phyloP scores from a whole-genome alignment of 2,888 invertebrate genomes.

The Pristionchus mayeri region DNA sequence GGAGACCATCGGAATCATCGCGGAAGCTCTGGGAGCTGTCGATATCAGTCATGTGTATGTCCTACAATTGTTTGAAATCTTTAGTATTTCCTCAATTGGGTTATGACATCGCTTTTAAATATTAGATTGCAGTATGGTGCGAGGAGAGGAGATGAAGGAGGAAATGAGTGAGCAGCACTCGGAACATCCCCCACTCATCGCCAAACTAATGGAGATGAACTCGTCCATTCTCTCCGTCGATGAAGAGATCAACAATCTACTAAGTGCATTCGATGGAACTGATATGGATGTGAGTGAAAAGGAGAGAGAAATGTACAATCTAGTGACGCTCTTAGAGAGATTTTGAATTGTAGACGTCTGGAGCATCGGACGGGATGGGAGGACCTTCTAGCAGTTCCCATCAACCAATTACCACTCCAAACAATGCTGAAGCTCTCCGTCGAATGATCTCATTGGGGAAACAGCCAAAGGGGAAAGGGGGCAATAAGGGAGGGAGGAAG shows the following conservation, averaged over 20 bases:
- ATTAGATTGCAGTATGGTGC: conserved; percentile 12
- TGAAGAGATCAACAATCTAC: conserved; percentile 34
- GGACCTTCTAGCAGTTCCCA: conserved; percentile 39
- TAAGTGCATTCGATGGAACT: conserved; percentile 44
- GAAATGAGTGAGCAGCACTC: neutral
- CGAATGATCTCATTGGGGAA: conserved; percentile 74
- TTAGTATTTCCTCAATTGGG: no score
- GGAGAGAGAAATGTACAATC: no score
- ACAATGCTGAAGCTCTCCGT: conserved; percentile 47
- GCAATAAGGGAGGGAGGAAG: conserved; percentile 32
- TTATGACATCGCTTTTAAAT: no score
- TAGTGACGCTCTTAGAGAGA: neutral
- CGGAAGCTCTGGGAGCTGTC: conserved; percentile 10
- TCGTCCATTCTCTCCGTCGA: conserved; percentile 8
- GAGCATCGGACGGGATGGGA: neutral
- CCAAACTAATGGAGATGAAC: neutral
- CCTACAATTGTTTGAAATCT: neutral
- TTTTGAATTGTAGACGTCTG: conserved; percentile 14
- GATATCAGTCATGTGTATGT: conserved; percentile 43
- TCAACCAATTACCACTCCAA: neutral
- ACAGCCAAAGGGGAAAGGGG: conserved; percentile 67
- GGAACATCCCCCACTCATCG: conserved; percentile 25
- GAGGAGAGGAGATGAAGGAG: conserved; percentile 29
- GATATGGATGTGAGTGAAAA: conserved; percentile 28
- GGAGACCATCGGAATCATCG: neutral